phyloP scores from a whole-genome alignment of 23 tunicate species.

The Aplidium turbinatum region DNA sequence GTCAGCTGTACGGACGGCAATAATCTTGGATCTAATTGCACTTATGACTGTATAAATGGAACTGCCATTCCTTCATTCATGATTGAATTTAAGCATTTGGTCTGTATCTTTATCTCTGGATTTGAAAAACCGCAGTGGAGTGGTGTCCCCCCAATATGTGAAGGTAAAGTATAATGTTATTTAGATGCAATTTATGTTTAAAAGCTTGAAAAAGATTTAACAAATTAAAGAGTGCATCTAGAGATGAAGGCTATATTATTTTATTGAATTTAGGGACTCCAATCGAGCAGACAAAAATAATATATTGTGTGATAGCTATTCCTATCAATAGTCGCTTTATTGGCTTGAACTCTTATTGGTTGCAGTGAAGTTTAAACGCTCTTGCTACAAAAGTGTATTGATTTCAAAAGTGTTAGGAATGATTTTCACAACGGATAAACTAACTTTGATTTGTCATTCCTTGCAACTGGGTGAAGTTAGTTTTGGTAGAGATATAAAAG shows the following conservation, averaged over 20 bases:
- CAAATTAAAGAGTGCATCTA: neutral
- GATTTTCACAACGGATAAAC: no score
- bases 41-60: neutral
- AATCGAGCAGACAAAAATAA: no score
- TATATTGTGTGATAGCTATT: neutral
- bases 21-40: conserved; percentile 9
- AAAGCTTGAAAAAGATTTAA: neutral
- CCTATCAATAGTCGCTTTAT: neutral
- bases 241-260: no score
- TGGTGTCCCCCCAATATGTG: neutral
- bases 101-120: neutral
- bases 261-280: no score
- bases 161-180: no score
- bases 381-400: no score
- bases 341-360: no score
- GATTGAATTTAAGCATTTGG: neutral
- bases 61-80: neutral
- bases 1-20: conserved; percentile 12
- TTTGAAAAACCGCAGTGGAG: neutral
- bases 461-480: no score
- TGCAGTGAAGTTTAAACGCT: no score
- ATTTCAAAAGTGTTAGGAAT: no score
- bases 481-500: no score
- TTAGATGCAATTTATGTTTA: conserved; percentile 2
- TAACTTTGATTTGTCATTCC: no score